Evolutionary conservation across 2,797 vertebrate species (phyloP).

Genomic region (Tauraco hartlaubi): DNA sequence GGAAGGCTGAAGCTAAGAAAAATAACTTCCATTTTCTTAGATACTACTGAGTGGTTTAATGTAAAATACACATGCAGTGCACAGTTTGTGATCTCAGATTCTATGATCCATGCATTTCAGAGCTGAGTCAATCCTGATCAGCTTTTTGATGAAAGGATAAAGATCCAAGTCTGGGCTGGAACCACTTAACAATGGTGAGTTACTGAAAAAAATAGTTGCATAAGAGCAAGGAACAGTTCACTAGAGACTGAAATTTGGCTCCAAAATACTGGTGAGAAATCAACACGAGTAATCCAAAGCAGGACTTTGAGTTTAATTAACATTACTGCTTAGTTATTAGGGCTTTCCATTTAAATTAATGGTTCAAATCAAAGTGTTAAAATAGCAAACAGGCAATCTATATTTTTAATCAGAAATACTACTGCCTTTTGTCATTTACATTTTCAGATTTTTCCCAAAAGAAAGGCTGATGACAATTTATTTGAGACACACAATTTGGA

Average conservation of each 20-base stretch:
- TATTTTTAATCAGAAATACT: background rate
- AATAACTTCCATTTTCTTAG: constrained; percentile 59
- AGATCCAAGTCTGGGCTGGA: constrained; percentile 25
- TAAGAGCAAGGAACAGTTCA: background rate
- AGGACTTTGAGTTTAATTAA: background rate
- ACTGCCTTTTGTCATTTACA: background rate
- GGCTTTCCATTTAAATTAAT: background rate
- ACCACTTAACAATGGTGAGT: background rate
- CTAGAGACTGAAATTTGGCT: background rate
- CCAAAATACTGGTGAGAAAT: background rate
- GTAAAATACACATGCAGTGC: constrained; percentile 23
- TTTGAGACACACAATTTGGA: background rate
- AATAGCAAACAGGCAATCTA: background rate
- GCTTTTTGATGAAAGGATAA: constrained; percentile 36
- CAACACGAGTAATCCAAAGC: background rate
- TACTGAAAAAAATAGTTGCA: background rate
- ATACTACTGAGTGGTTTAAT: constrained; percentile 7
- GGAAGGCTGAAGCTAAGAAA: constrained; percentile 1
- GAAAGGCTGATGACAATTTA: background rate
- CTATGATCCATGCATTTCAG: background rate
- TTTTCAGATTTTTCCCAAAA: background rate
- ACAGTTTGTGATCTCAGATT: constrained; percentile 30
- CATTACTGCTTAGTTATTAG: background rate
- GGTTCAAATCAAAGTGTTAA: background rate
- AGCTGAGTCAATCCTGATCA: constrained; percentile 28